phyloP scores from a whole-genome alignment of 1,140 invertebrate species.

The Neocloeon triangulifer region DNA sequence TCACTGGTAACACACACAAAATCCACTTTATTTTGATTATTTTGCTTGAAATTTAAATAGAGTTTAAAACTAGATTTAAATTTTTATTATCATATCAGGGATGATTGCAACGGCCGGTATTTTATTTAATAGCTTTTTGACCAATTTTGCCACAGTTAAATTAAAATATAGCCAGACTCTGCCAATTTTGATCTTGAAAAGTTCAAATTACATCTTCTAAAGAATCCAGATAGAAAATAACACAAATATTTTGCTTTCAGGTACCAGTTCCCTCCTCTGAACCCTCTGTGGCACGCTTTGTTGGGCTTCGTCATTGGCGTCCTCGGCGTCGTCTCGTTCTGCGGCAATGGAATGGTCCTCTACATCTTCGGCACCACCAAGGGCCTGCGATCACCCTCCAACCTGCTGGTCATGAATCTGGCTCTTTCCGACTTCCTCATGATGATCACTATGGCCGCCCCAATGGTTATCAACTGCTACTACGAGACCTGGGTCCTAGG shows the following conservation, averaged over 20 bases:
- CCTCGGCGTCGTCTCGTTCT: conserved; percentile 25
- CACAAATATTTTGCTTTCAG: too few relatives aligned
- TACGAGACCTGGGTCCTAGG: conserved; percentile 17
- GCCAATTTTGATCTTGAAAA: too few relatives aligned
- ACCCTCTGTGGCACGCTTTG: conserved; percentile 36
- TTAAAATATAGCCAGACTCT: too few relatives aligned
- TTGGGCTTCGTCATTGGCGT: conserved; percentile 33
- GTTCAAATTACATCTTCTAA: background rate
- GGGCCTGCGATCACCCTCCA: conserved; percentile 18
- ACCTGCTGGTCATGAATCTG: conserved; percentile 20
- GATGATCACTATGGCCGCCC: conserved; percentile 16
- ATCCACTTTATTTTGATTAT: background rate
- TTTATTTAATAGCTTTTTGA: background rate
- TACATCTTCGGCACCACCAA: conserved; percentile 24
- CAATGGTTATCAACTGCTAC: conserved; percentile 18
- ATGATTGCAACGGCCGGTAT: background rate
- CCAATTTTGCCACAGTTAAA: too few relatives aligned
- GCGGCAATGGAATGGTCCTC: conserved; percentile 23
- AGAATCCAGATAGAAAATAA: too few relatives aligned
- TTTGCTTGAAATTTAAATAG: background rate
- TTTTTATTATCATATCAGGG: background rate
- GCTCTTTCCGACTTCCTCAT: conserved; percentile 21
- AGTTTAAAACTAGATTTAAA: conserved; percentile 1
- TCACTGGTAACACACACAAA: conserved; percentile 22
- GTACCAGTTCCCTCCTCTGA: conserved; percentile 38